Conservation (phyloP, 2,113 vertebrate species). For the Raphicerus campestris region DNA sequence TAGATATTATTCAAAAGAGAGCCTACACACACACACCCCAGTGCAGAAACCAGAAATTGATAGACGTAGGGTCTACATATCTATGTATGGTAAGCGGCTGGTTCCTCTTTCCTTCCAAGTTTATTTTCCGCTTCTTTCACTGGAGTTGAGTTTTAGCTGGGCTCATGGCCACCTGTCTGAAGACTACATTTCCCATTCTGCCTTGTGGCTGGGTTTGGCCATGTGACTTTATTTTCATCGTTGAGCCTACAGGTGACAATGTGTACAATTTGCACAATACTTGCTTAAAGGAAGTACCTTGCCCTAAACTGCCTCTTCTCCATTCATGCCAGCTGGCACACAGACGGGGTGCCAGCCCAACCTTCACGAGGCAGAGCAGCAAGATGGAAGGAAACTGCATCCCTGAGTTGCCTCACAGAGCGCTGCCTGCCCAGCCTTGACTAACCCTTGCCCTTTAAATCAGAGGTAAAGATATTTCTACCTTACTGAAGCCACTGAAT, state of each 20-base stretch:
- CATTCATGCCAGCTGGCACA: neutral
- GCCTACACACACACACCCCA: neutral
- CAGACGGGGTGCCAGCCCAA: neutral
- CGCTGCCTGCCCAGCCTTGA: neutral
- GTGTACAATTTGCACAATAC: neutral
- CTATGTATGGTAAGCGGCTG: neutral
- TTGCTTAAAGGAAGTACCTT: neutral
- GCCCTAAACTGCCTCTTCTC: neutral
- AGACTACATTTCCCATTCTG: constrained; percentile 39
- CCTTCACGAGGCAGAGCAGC: neutral
- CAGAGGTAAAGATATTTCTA: neutral
- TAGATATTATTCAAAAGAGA: neutral
- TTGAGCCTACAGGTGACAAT: neutral
- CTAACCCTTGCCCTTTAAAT: neutral
- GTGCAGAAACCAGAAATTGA: neutral
- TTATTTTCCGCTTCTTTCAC: constrained; percentile 31
- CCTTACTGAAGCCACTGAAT: neutral
- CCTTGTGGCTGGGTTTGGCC: neutral
- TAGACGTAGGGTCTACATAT: constrained; percentile 22
- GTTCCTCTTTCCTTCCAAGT: constrained; percentile 12
- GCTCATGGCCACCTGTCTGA: neutral
- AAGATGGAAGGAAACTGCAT: neutral
- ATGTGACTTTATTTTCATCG: neutral
- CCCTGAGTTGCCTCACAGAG: neutral
- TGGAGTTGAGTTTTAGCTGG: constrained; percentile 32